Conservation (phyloP, 2,113 vertebrate species). For the Paramisgurnus dabryanus region DNA sequence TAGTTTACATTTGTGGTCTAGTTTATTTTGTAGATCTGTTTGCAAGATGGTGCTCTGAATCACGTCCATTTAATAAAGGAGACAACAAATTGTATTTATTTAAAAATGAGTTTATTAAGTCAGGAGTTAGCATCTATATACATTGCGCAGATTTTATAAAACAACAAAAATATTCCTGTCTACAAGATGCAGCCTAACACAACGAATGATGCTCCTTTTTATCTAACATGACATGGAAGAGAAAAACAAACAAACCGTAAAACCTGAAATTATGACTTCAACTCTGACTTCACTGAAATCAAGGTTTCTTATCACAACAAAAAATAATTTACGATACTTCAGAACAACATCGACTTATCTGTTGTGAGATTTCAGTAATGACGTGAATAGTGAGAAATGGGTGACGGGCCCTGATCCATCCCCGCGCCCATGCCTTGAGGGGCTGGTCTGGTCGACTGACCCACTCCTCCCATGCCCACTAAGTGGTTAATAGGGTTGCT, state of each 20-base stretch:
- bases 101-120: conserved; percentile 44
- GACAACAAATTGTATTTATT: too few species aligned
- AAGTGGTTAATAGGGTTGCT: conserved; percentile 93
- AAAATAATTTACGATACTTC: conserved; percentile 6
- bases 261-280: conserved; percentile 20
- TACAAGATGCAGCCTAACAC: neutral
- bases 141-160: conserved; percentile 50
- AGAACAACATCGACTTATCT: neutral
- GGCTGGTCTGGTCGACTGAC: conserved; percentile 65
- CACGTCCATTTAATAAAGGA: too few species aligned
- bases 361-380: conserved; percentile 81
- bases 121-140: conserved; percentile 40
- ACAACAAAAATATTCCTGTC: conserved; percentile 27
- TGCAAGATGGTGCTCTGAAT: too few species aligned
- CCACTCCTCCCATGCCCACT: conserved; percentile 67
- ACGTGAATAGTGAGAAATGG: conserved; percentile 85
- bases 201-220: conserved; percentile 4
- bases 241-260: conserved; percentile 37
- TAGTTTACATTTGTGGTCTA: too few species aligned
- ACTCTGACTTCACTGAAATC: conserved; percentile 9
- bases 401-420: conserved; percentile 66
- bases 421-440: conserved; percentile 53
- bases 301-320: neutral
- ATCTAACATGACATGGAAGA: conserved; percentile 16
- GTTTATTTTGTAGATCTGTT: too few species aligned